These are phyloP conservation scores for Epistrophella euchroma DNA, from an alignment of 2,888 invertebrate species.

Conservation along the genomic window DNA sequence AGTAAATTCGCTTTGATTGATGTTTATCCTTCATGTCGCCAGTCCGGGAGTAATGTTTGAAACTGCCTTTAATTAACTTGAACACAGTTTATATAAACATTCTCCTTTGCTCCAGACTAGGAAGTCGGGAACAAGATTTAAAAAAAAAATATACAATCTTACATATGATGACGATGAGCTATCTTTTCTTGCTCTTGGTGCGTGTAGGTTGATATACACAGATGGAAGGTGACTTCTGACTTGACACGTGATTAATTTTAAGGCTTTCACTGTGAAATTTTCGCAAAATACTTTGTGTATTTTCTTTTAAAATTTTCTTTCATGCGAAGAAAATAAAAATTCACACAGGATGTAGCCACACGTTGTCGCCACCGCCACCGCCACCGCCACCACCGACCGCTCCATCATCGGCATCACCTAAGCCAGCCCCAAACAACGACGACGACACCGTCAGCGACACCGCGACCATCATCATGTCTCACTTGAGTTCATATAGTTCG, in stretches of 20 bases:
- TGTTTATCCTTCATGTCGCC: constrained; percentile 75
- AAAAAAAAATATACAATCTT: background rate
- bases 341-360: constrained; percentile 60
- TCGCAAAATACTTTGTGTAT: constrained; percentile 24
- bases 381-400: no score
- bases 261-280: constrained; percentile 43
- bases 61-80: constrained; percentile 61
- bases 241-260: constrained; percentile 67
- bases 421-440: no score
- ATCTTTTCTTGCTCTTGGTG: background rate
- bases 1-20: constrained; percentile 74
- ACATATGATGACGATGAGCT: background rate
- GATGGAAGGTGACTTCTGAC: constrained; percentile 44
- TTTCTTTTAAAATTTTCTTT: constrained; percentile 11
- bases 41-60: constrained; percentile 56
- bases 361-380: background rate
- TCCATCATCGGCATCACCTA: no score
- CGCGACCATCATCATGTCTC: constrained; percentile 65
- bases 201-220: background rate
- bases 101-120: constrained; percentile 42
- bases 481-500: constrained; percentile 48
- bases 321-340: constrained; percentile 30
- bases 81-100: constrained; percentile 60
- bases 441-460: constrained; percentile 29
- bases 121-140: constrained; percentile 41